phyloP scores from a whole-genome alignment of 2,113 vertebrate genomes.

The western clawed frog (Xenopus tropicalis) region UCB_Xtro_10.0 CM004444.2:103019001-103019500 shows the following conservation, averaged over 20 bases:
- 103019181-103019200: too few species aligned
- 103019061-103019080: too few species aligned
- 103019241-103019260: neutral
- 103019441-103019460: neutral
- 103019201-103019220: too few species aligned
- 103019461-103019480: constrained; percentile 1
- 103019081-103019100: too few species aligned
- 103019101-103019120: too few species aligned
- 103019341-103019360: neutral
- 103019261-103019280: constrained; percentile 1
- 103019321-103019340: neutral
- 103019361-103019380: constrained; percentile 2
- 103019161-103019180: too few species aligned
- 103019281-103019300: neutral
- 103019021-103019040: too few species aligned
- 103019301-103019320: neutral
- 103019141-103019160: too few species aligned
- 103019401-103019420: neutral
- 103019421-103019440: neutral
- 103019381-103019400: neutral
- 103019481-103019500: too few species aligned
- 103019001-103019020: too few species aligned
- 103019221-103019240: neutral
- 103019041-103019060: too few species aligned
- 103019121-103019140: too few species aligned